Base-by-base conservation (phyloP, 2,797 vertebrate species). In the Balearica regulorum region DNA sequence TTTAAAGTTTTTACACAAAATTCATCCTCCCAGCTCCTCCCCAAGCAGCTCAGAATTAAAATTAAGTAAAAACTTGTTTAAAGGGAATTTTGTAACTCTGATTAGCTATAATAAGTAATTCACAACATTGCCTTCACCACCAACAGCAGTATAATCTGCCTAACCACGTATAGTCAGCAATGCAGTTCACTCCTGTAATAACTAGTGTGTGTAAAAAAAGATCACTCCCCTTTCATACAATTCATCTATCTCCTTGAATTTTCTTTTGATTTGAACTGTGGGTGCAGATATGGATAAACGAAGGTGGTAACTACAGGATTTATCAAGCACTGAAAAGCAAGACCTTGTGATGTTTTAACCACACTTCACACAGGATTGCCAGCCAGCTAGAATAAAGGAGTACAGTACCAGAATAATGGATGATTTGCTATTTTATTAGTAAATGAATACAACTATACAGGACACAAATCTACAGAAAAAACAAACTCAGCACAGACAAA, bases 261-360 rank as follows among this genome's bases (percentile, higher is more conserved):
- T 72, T 62, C 35, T 69, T 89, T 79, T 49, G 5, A 75, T 57
- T 70, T 75, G 21, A 90, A 79, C 11, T 72, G 46, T 10, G 57
- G 26, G 11, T 54, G 6, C 28, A 90, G 15, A 78, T 41, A 70
- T 1, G 9, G 43, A 66, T 85, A 91, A 93, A 85, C 49, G 16
- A 69, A 78, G 15, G 28, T 58, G 16, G 15, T 16, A 92, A 90
- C 57, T 35, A 35, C 8, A 65, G 35, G 16, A 90, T 84, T 89
- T 83, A 83, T 57, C 25, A 91, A 89, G 28, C 55, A 64, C 49
- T 64, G 64, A 70, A 68, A 95, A 90, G 20, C 48, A 90, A 81
- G 16, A 79, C 16, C 13, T 84, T 48, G 41, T 31, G 43, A 71
- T 33, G 11, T 54, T 91, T 76, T 86, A 49, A 94, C 57, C 6